Percentiles rank a stretch among this genome's conserved stretches.
These are phyloP conservation scores for Diphyllodes magnificus DNA, from an alignment of 2,113 vertebrate species.

Conservation along the genomic window DNA sequence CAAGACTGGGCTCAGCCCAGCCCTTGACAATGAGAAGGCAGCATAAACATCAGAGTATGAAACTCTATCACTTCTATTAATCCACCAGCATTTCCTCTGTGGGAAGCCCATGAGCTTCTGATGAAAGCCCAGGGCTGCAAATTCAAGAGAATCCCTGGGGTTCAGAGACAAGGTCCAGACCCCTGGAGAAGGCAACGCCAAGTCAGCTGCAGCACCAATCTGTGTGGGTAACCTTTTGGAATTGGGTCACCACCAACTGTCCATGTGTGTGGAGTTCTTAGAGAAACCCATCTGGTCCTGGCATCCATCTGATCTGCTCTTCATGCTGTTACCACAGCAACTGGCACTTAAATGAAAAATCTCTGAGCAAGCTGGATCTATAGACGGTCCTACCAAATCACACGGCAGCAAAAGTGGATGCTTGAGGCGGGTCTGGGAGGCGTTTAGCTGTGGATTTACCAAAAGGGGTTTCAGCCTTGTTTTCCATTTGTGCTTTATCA, in stretches of 20 bases:
- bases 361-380: neutral
- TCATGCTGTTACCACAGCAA: slow-evolving; percentile 59
- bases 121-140: neutral
- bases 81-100: neutral
- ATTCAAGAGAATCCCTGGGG: neutral
- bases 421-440: neutral
- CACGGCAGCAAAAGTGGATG: neutral
- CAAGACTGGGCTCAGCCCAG: slow-evolving; percentile 32
- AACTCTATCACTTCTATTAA: neutral
- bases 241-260: neutral
- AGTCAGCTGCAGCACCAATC: neutral
- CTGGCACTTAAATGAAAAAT: slow-evolving; percentile 12
- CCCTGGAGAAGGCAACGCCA: neutral
- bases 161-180: neutral
- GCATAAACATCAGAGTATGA: neutral
- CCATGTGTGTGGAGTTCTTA: neutral
- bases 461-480: neutral
- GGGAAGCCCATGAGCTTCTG: neutral
- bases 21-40: slow-evolving; percentile 20
- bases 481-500: neutral
- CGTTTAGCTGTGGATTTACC: neutral
- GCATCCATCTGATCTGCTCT: neutral
- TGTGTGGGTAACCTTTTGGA: neutral
- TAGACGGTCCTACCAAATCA: neutral
- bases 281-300: neutral